Conservation (phyloP, 1,140 invertebrate genomes). For the Berghia stephanieae region DNA sequence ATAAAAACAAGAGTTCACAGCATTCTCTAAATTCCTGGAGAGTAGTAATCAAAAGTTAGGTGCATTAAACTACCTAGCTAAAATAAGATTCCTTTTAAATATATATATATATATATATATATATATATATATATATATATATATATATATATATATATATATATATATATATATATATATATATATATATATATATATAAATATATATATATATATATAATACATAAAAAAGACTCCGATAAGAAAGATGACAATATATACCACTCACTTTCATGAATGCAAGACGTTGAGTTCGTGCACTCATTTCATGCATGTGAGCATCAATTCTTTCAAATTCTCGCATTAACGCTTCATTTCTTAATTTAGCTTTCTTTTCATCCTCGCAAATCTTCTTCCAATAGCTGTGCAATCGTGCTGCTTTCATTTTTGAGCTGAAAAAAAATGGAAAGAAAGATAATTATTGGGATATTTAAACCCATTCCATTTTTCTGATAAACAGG, state of each 20-base stretch:
- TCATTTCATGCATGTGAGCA: constrained; percentile 46
- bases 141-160: too few relatives aligned
- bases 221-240: not conserved
- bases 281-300: constrained; percentile 56
- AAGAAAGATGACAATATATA: too few relatives aligned
- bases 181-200: too few relatives aligned
- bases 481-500: too few relatives aligned
- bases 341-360: constrained; percentile 58
- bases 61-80: not conserved
- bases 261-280: constrained; percentile 55
- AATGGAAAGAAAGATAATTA: not conserved
- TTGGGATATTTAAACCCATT: too few relatives aligned
- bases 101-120: too few relatives aligned
- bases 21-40: not conserved
- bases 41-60: not conserved
- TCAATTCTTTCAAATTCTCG: constrained; percentile 60
- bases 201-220: not conserved
- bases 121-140: too few relatives aligned
- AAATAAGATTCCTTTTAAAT: not conserved
- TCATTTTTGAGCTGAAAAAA: constrained; percentile 51
- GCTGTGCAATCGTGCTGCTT: constrained; percentile 52
- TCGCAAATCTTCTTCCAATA: constrained; percentile 65
- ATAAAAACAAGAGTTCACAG: not conserved
- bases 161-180: too few relatives aligned
- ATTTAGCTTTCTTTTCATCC: constrained; percentile 57